Conservation (phyloP, 2,888 invertebrate species). For the Epinotia demarniana region DNA sequence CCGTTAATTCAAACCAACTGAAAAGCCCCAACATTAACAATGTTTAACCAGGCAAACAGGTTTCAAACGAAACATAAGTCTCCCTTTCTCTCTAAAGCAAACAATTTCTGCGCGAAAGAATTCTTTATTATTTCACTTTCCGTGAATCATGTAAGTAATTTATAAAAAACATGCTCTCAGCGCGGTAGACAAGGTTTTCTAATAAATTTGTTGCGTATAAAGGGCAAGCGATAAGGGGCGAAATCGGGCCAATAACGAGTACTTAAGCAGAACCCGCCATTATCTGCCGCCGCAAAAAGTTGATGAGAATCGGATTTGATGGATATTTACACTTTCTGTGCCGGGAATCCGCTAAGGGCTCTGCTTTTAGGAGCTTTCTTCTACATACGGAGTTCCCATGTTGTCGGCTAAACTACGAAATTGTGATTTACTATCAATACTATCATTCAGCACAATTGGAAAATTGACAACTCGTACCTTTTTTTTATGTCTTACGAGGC, state of each 20-base stretch:
- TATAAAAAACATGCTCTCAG: conserved; percentile 3
- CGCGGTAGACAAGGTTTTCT: conserved; percentile 26
- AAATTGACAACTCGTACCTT: too few species aligned
- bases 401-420: too few species aligned
- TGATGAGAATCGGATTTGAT: too few species aligned
- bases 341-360: too few species aligned
- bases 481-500: too few species aligned
- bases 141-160: conserved; percentile 4
- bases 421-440: too few species aligned
- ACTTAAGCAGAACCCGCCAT: conserved; percentile 26
- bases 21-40: not conserved
- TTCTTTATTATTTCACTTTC: not conserved
- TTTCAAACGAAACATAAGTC: conserved; percentile 1
- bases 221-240: conserved; percentile 33
- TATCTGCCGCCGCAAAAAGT: conserved; percentile 9
- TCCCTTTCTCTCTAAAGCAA: not conserved
- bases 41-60: not conserved
- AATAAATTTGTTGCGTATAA: conserved; percentile 39
- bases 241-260: conserved; percentile 31
- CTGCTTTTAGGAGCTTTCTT: too few species aligned
- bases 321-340: too few species aligned
- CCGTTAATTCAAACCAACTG: not conserved
- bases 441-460: too few species aligned
- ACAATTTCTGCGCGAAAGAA: not conserved
- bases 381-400: too few species aligned